These are phyloP conservation scores for Aethes cnicana DNA, from an alignment of 2,888 invertebrate species.

Conservation along the genomic window DNA sequence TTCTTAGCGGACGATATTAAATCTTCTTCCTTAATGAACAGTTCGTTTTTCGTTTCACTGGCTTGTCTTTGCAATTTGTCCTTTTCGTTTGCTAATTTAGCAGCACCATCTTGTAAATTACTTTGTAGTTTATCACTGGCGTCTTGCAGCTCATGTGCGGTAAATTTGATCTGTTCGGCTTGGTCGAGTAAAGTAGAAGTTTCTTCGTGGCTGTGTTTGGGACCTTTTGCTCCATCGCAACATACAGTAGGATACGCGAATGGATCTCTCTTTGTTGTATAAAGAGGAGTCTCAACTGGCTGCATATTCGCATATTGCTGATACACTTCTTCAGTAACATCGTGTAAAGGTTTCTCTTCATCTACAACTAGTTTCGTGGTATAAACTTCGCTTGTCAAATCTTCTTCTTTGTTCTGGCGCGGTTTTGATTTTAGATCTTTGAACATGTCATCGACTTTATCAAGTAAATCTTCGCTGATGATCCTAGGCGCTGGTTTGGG, in stretches of 20 bases:
- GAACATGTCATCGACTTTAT: constrained; percentile 80
- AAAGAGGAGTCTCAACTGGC: constrained; percentile 68
- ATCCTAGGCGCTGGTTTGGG: constrained; percentile 73
- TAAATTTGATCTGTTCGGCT: constrained; percentile 70
- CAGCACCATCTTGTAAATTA: constrained; percentile 55
- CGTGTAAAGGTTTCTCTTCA: constrained; percentile 55
- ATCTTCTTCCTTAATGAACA: constrained; percentile 51
- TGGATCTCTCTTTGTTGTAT: constrained; percentile 57
- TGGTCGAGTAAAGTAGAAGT: constrained; percentile 69
- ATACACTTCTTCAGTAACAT: constrained; percentile 60
- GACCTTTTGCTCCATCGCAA: constrained; percentile 63
- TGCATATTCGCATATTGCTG: constrained; percentile 74
- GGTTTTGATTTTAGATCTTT: constrained; percentile 69
- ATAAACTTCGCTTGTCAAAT: constrained; percentile 60
- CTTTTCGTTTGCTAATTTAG: constrained; percentile 61
- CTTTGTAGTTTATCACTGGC: constrained; percentile 52
- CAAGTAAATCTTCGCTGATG: constrained; percentile 72
- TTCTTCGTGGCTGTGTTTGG: constrained; percentile 71
- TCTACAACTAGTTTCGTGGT: constrained; percentile 72
- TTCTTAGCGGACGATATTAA: constrained; percentile 49
- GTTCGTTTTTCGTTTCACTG: constrained; percentile 46
- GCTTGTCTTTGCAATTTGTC: constrained; percentile 61
- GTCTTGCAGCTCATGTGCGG: constrained; percentile 63
- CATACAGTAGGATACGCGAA: constrained; percentile 67
- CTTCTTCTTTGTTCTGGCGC: constrained; percentile 57